phyloP scores from a whole-genome alignment of 2,888 invertebrate species.

The Oxycera nigricornis region DNA sequence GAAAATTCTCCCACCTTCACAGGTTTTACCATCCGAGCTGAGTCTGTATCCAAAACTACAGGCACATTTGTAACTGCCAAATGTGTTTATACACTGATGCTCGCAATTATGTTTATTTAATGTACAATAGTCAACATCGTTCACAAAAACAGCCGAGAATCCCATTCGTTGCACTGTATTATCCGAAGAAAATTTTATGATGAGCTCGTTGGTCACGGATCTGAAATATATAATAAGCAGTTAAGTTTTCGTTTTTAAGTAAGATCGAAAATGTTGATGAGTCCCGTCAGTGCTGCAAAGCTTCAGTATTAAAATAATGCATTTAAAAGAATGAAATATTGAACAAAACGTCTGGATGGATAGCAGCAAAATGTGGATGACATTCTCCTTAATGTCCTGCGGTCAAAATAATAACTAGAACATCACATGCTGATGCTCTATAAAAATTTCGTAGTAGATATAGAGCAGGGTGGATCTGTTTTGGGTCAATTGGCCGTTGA shows the following conservation, averaged over 20 bases:
- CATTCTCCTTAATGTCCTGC: no score
- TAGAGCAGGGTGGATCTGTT: no score
- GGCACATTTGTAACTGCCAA: constrained; percentile 88
- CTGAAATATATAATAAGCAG: constrained; percentile 63
- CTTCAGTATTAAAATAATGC: no score
- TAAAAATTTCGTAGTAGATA: no score
- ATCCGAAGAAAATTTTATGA: constrained; percentile 96
- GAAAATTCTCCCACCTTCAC: constrained; percentile 83
- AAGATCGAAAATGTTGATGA: no score
- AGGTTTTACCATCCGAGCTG: constrained; percentile 96
- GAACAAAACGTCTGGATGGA: no score
- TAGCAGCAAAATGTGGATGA: no score
- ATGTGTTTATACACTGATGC: constrained; percentile 94
- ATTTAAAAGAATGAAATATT: no score
- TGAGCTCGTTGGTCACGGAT: constrained; percentile 87
- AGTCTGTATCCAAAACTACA: constrained; percentile 96
- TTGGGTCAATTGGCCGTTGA: no score
- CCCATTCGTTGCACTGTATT: constrained; percentile 97
- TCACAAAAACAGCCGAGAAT: constrained; percentile 95
- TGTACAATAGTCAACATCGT: constrained; percentile 97
- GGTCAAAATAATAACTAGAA: no score
- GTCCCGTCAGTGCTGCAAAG: no score
- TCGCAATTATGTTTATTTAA: constrained; percentile 90
- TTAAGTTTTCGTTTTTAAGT: constrained; percentile 1
- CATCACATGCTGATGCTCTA: no score